Evolutionary conservation across 2,113 vertebrate species (phyloP).

Genomic region (Tyto alba): DNA sequence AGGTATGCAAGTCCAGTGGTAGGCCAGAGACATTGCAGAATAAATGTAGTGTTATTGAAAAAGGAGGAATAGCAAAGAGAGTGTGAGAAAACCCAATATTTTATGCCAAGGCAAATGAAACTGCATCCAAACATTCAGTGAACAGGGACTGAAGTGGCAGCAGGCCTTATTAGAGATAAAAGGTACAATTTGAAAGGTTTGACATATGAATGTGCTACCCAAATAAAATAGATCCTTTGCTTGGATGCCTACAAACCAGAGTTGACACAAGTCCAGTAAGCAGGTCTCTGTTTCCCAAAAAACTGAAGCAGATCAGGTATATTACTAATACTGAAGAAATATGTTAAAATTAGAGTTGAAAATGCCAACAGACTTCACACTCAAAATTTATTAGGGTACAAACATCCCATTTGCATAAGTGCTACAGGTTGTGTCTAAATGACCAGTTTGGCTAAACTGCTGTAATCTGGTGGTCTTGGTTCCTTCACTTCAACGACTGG

Average conservation of each 20-base stretch:
- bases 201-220: neutral
- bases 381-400: neutral
- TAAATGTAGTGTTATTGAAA: neutral
- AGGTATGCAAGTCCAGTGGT: neutral
- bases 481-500: neutral
- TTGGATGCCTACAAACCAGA: neutral
- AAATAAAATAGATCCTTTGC: neutral
- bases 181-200: neutral
- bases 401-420: neutral
- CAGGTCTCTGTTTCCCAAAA: neutral
- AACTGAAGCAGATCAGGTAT: neutral
- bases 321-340: neutral
- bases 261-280: neutral
- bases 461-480: neutral
- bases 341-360: neutral
- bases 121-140: neutral
- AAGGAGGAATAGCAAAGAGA: neutral
- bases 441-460: neutral
- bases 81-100: neutral
- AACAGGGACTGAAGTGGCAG: neutral
- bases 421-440: neutral
- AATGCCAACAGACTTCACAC: neutral
- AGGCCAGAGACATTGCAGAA: neutral
- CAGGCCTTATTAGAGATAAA: neutral
- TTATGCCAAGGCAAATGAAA: neutral